Evolutionary conservation across 2,888 invertebrate species (phyloP), one percentile per base, ranked within the genome.

Genomic region (Aleiodes alternator): DNA sequence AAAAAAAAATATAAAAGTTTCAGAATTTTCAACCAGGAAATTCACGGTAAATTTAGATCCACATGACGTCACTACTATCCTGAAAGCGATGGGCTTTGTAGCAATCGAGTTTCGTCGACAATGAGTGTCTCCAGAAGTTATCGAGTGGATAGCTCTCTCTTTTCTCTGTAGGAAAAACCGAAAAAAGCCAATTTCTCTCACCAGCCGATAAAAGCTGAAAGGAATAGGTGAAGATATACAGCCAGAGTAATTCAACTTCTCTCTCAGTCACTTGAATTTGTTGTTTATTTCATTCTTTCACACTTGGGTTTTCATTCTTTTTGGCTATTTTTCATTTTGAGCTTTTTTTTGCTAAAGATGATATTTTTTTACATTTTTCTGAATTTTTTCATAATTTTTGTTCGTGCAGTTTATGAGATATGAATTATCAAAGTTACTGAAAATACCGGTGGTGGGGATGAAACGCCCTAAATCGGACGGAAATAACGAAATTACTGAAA

Each of bases 101-200:
- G 23, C 29, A 66, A 68, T 38, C n/a, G 55, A 56, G 64, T 73
- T 51, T 53, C 23, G n/a, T 5, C 50, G 73, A 57, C 66, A 73
- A 38, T 66, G 43, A 56, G 66, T 61, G 56, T 73, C 56, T 23
- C 64, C 48, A 43, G 48, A 68, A 73, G 55, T 68, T 66, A 73
- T 73, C 43, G 73, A 38, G 31, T 66, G 72, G 14, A 23, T 23
- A 23, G 23, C 23, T 23, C 23, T 23, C 23, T 31, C 1, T 29
- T 43, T 68, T 66, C 55, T 43, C 29, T 66, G 23, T n/a, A 29
- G 23, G 29, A 23, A 57, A 31, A 12, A 34, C 38, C 57, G 31
- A 57, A 9, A 29, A 57, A 31, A 57, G 51, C 72, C 14, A 29
- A 38, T 31, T 48, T 48, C 11, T 53, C 29, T 51, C 64, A 50